These are phyloP conservation scores for Poecilobothrus nobilitatus DNA, from an alignment of 2,888 invertebrate species.

Conservation along the genomic window DNA sequence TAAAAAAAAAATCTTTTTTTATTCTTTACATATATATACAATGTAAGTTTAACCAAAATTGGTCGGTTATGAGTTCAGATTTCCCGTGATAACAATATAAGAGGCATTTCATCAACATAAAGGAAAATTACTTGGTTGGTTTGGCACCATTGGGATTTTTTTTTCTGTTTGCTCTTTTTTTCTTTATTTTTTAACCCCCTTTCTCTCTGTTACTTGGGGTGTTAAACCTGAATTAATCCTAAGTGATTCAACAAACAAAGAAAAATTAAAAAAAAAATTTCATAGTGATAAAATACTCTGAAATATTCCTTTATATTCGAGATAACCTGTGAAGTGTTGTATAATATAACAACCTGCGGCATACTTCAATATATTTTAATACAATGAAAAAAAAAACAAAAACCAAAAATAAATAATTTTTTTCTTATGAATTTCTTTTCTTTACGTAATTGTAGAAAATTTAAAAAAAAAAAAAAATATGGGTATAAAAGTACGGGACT, in stretches of 20 bases:
- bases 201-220: not conserved
- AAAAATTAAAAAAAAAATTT: too few relatives aligned
- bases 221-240: not conserved
- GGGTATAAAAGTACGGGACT: too few relatives aligned
- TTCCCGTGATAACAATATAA: not conserved
- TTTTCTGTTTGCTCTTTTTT: not conserved
- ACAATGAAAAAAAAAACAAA: too few relatives aligned
- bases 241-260: not conserved
- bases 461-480: too few relatives aligned
- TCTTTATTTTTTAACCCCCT: too few relatives aligned
- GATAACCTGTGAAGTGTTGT: not conserved
- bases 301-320: not conserved
- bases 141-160: not conserved
- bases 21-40: not conserved
- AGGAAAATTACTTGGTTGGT: constrained; percentile 1
- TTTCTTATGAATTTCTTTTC: too few relatives aligned
- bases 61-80: constrained; percentile 4
- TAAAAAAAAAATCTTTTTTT: too few relatives aligned
- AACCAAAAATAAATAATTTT: too few relatives aligned
- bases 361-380: too few relatives aligned
- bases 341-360: too few relatives aligned
- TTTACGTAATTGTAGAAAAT: too few relatives aligned
- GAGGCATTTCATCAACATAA: constrained; percentile 1
- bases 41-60: not conserved
- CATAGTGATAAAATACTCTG: not conserved